Evolutionary conservation across 2,888 invertebrate genomes (phyloP).

Genomic region (Folsomia manolachei): DNA sequence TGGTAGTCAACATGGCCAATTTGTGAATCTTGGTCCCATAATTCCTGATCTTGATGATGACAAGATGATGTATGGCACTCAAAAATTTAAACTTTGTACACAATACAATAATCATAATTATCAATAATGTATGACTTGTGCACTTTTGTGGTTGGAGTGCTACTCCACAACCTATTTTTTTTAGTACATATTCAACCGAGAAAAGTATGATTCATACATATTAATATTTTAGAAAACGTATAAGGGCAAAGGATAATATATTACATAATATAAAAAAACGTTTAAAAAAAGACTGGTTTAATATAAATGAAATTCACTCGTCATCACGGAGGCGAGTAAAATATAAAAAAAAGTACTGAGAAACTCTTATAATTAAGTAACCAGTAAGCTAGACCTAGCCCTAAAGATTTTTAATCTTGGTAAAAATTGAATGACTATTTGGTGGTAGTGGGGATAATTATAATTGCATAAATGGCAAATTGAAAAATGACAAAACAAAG

Average conservation of each 20-base stretch:
- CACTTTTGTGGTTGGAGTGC: too few relatives aligned
- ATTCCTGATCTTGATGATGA: neutral
- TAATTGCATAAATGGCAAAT: too few relatives aligned
- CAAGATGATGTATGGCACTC: neutral
- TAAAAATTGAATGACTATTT: too few relatives aligned
- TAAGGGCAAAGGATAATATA: neutral
- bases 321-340: neutral
- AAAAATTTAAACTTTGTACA: neutral
- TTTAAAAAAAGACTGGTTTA: constrained; percentile 13
- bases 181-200: neutral
- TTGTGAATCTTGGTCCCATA: neutral
- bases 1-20: neutral
- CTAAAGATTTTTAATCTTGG: neutral
- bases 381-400: neutral
- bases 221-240: neutral
- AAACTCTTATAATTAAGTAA: neutral
- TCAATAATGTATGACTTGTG: too few relatives aligned
- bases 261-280: too few relatives aligned
- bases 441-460: too few relatives aligned
- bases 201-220: neutral
- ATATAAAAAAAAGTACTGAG: constrained; percentile 13
- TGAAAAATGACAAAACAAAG: neutral
- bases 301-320: neutral
- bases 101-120: too few relatives aligned
- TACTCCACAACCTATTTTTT: too few relatives aligned